Base-by-base conservation (phyloP, 2,888 invertebrate genomes). In the Nymphalis c-album region DNA sequence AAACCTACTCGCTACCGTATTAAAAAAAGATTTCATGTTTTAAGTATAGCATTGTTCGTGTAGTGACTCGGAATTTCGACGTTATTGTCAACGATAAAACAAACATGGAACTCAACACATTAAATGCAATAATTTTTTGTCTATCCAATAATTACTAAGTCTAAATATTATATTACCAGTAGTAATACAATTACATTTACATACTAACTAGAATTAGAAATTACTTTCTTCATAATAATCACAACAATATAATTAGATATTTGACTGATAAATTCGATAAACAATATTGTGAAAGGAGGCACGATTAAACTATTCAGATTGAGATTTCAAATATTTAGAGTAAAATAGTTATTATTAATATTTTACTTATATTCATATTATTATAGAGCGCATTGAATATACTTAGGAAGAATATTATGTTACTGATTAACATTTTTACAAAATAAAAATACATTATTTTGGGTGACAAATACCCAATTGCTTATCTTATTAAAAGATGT, bases 51-150 rank as follows among this genome's bases (percentile, higher is more conserved):
- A 48, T 67, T 35, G 31, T 26, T 48, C 18, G 18, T 58, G 50
- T 55, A 55, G 53, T n/a, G 16, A 31, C 31, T 26, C 26, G 17
- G 17, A 55, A 26, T 55, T n/a, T 6, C 53, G 26, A 55, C 53
- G 3, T 77, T 76, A 78, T 77, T 77, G 75, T 77, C 78, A 78
- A 80, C 71, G 68, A 77, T 74, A 73, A 72, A 73, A 73, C 59
- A 78, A 80, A 76, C 76, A 75, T 75, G 71, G 79, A 80, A 79
- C 77, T 81, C 78, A 82, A 84, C 80, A 87, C 81, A 84, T 89
- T 88, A 89, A 90, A 90, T 90, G 89, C 90, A 87, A 81, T 85
- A 85, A 79, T 80, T 74, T 80, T 80, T 76, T 80, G 63, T 71
- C 74, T 72, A 74, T 74, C 77, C 73, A 74, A 77, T 81, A 80